phyloP scores from a whole-genome alignment of 2,797 vertebrate species.

The Danio aesculapii region DNA sequence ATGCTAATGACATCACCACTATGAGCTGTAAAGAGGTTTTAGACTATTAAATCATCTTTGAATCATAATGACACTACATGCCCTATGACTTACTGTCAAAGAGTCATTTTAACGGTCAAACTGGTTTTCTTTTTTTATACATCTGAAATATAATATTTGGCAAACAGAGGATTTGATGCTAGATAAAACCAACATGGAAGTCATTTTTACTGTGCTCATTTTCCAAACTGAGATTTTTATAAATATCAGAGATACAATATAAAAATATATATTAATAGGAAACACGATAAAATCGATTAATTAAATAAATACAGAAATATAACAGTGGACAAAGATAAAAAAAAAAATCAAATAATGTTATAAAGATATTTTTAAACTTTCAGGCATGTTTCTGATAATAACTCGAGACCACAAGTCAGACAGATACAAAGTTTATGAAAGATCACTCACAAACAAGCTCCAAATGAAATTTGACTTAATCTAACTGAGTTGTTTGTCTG shows the following conservation, averaged over 20 bases:
- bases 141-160: neutral
- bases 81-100: neutral
- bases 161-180: neutral
- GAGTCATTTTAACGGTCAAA: neutral
- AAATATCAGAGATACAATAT: neutral
- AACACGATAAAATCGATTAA: neutral
- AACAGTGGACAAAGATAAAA: neutral
- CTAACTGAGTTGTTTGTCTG: slow-evolving; percentile 10
- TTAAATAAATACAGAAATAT: too few species aligned
- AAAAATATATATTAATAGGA: neutral
- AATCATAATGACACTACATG: slow-evolving; percentile 28
- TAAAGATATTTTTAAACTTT: neutral
- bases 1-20: slow-evolving; percentile 67
- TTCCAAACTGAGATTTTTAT: neutral
- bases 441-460: neutral
- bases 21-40: slow-evolving; percentile 53
- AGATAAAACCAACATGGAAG: neutral
- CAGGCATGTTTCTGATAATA: neutral
- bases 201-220: neutral
- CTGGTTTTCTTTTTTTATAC: slow-evolving; percentile 18
- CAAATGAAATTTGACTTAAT: neutral
- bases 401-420: neutral
- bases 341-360: neutral
- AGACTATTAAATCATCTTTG: slow-evolving; percentile 56
- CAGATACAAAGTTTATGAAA: neutral